These are phyloP conservation scores for Pheosia tremula DNA, from an alignment of 2,888 invertebrate genomes.

Conservation along the genomic window DNA sequence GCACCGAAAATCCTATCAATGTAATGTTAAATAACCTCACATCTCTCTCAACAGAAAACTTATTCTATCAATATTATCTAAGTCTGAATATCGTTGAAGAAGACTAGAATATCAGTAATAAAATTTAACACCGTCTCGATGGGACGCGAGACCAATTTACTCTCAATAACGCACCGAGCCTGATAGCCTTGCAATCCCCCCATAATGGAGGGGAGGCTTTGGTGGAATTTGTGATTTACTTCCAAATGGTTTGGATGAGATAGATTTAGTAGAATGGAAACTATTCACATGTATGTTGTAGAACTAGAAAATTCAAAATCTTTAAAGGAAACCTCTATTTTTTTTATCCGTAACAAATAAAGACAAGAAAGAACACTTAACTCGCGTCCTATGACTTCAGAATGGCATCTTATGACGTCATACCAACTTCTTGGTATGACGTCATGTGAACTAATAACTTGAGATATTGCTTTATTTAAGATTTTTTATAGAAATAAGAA, in stretches of 20 bases:
- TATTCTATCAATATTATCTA: background rate
- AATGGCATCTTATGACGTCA: no score
- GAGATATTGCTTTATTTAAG: no score
- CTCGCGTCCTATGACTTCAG: no score
- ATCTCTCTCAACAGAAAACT: background rate
- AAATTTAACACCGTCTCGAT: constrained; percentile 8
- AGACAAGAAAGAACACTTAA: no score
- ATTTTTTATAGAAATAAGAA: no score
- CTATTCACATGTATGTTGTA: no score
- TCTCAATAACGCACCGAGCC: constrained; percentile 24
- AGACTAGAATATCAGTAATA: constrained; percentile 5
- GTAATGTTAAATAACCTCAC: background rate
- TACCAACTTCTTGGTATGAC: no score
- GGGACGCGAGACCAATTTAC: constrained; percentile 22
- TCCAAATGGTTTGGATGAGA: constrained; percentile 1
- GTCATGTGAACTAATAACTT: no score
- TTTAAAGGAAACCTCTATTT: no score
- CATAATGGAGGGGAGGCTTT: constrained; percentile 1
- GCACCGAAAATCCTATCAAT: background rate
- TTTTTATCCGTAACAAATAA: no score
- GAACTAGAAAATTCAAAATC: no score
- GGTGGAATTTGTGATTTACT: constrained; percentile 7
- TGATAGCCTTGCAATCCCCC: constrained; percentile 5
- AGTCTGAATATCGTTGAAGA: background rate
- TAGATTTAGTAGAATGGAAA: background rate